Evolutionary conservation across 2,113 vertebrate species (phyloP).

Genomic region (Campylorhamphus procurvoides): DNA sequence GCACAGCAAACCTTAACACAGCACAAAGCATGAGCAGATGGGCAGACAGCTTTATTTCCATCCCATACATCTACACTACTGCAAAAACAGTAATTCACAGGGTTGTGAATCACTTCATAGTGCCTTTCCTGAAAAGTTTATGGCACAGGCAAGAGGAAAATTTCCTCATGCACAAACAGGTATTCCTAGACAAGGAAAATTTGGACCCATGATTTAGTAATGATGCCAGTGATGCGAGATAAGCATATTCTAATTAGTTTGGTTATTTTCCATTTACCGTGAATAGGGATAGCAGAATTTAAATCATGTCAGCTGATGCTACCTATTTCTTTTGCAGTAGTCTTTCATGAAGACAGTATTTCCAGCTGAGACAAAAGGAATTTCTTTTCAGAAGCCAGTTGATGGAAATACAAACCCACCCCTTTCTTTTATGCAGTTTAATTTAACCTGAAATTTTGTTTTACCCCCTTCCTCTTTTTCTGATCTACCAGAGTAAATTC

Average conservation of each 20-base stretch:
- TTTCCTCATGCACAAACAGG: background rate
- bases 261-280: constrained; percentile 8
- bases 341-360: background rate
- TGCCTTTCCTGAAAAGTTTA: background rate
- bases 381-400: background rate
- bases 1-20: background rate
- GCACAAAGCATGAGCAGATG: background rate
- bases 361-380: background rate
- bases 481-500: background rate
- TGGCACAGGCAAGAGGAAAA: constrained; percentile 22
- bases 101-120: background rate
- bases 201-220: background rate
- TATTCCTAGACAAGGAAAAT: constrained; percentile 41
- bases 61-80: background rate
- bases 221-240: constrained; percentile 17
- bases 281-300: background rate
- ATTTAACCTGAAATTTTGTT: background rate
- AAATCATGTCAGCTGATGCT: background rate
- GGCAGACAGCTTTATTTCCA: background rate
- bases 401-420: background rate
- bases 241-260: constrained; percentile 29
- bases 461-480: background rate
- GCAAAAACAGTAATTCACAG: background rate
- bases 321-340: background rate
- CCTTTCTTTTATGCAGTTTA: background rate